These are phyloP conservation scores for Holothuria leucospilota DNA, from an alignment of 53 echinoderm and acorn worm species.

Conservation along the genomic window DNA sequence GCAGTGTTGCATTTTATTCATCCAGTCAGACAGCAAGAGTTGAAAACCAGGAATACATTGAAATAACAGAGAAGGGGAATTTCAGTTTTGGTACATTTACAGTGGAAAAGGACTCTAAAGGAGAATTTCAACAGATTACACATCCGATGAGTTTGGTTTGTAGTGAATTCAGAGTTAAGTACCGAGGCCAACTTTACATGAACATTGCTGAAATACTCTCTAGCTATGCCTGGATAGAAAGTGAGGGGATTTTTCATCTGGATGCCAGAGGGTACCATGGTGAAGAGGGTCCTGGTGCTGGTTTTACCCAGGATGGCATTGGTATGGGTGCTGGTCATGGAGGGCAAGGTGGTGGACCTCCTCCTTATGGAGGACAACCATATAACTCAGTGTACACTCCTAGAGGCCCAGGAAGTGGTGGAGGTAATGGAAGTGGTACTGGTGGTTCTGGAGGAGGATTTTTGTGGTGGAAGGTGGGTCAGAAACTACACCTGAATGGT, in stretches of 20 bases:
- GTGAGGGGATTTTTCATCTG: slow-evolving; percentile 85
- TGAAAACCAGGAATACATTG: slow-evolving; percentile 78
- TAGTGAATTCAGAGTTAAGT: slow-evolving; percentile 83
- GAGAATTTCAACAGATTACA: slow-evolving; percentile 75
- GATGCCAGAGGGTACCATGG: slow-evolving; percentile 72
- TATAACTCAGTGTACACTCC: slow-evolving; percentile 84
- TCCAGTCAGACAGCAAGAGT: slow-evolving; percentile 86
- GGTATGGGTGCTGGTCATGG: slow-evolving; percentile 95
- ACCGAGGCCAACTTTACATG: slow-evolving; percentile 80
- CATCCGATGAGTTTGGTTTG: slow-evolving; percentile 76
- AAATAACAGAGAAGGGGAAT: slow-evolving; percentile 77
- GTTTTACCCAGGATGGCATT: slow-evolving; percentile 69
- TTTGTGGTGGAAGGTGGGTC: slow-evolving; percentile 86
- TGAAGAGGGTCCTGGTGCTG: slow-evolving; percentile 77
- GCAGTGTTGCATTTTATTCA: slow-evolving; percentile 72
- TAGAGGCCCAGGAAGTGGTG: slow-evolving; percentile 74
- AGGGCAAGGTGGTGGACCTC: slow-evolving; percentile 91
- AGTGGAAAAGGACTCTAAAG: slow-evolving; percentile 76
- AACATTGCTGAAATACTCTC: slow-evolving; percentile 83
- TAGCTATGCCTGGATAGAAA: slow-evolving; percentile 86
- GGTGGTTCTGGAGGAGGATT: slow-evolving; percentile 83
- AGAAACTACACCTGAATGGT: slow-evolving; percentile 78
- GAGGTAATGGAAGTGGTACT: slow-evolving; percentile 76
- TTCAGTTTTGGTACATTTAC: slow-evolving; percentile 85
- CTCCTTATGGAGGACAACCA: slow-evolving; percentile 80